Evolutionary conservation across 2,113 vertebrate genomes (phyloP).

Genomic region (Atherinomorus stipes): DNA sequence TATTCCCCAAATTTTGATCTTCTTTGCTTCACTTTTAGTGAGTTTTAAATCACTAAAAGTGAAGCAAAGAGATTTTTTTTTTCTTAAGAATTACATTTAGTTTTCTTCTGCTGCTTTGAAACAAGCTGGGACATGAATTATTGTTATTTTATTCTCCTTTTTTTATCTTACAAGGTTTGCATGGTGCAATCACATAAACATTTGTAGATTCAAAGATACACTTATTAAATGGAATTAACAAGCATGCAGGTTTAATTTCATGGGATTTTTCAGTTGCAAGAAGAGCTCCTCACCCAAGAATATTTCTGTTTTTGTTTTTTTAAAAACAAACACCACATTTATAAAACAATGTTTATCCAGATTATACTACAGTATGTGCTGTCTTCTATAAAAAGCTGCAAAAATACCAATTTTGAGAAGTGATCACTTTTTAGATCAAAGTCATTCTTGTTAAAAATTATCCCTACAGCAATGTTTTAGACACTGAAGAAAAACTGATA

Average conservation of each 20-base stretch:
- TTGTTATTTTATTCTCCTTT: slow-evolving; percentile 1
- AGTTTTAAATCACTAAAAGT: too few relatives aligned
- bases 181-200: slow-evolving; percentile 65
- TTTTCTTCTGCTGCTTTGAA: slow-evolving; percentile 15
- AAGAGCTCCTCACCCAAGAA: slow-evolving; percentile 52
- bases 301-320: slow-evolving; percentile 57
- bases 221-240: slow-evolving; percentile 70
- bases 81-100: neutral
- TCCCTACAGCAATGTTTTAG: neutral
- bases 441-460: neutral
- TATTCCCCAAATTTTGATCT: slow-evolving; percentile 36
- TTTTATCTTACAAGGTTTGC: slow-evolving; percentile 28
- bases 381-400: neutral
- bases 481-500: neutral
- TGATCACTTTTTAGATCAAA: too few relatives aligned
- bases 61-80: too few relatives aligned
- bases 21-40: too few relatives aligned
- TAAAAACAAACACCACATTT: slow-evolving; percentile 30
- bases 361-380: too few relatives aligned
- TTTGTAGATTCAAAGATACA: slow-evolving; percentile 57
- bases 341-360: too few relatives aligned
- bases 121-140: slow-evolving; percentile 37
- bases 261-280: slow-evolving; percentile 64
- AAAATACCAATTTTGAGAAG: neutral
- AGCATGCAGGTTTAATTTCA: slow-evolving; percentile 63